A percentile compares a stretch with the other conserved stretches of the same genome.
Evolutionary conservation across 2,888 invertebrate genomes (phyloP).

Genomic region (Galeruca laticollis): DNA sequence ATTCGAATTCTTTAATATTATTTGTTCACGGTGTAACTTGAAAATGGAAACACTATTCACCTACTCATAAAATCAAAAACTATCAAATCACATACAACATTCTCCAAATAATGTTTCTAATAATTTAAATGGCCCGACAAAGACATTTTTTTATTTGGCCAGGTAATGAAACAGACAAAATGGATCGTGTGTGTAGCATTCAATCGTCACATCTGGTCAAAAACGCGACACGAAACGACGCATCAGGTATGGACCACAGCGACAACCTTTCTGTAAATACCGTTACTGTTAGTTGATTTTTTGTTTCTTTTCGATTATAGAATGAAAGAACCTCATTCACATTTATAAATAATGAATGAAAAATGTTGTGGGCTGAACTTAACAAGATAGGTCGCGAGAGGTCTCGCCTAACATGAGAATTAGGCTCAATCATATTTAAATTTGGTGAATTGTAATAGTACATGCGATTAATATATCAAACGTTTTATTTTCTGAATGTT

Average conservation of each 20-base stretch:
- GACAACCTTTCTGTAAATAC: neutral
- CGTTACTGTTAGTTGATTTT: slow-evolving; percentile 13
- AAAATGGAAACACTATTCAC: no score
- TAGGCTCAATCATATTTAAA: neutral
- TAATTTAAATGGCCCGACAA: no score
- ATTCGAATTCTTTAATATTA: no score
- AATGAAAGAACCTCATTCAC: slow-evolving; percentile 11
- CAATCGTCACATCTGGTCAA: neutral
- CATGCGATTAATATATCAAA: no score
- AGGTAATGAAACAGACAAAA: neutral
- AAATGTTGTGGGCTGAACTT: slow-evolving; percentile 1
- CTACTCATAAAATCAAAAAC: no score
- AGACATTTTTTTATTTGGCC: no score
- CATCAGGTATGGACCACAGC: neutral
- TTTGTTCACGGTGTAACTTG: no score
- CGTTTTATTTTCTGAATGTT: no score
- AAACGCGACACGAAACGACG: neutral
- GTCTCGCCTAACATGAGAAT: neutral
- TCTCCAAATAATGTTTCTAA: no score
- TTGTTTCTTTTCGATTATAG: slow-evolving; percentile 14
- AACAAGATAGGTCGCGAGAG: neutral
- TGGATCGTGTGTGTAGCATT: neutral
- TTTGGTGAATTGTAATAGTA: neutral
- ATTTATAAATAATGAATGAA: slow-evolving; percentile 19
- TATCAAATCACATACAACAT: no score